A percentile compares a stretch with the other conserved stretches of the same genome.
Evolutionary conservation across 2,113 vertebrate genomes (phyloP).

Genomic region (Trochalopteron elliotii): DNA sequence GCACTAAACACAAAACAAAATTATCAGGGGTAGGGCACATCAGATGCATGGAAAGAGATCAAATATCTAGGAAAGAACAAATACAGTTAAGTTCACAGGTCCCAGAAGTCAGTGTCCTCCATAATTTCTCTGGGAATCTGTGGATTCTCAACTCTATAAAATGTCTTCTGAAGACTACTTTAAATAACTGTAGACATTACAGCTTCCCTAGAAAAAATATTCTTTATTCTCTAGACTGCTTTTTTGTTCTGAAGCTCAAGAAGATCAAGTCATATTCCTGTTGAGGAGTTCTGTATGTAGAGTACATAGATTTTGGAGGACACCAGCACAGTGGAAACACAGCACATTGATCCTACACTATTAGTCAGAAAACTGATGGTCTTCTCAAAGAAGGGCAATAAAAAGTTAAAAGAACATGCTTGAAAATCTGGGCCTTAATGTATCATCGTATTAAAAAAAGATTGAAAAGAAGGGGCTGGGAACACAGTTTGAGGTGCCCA

Average conservation of each 20-base stretch:
- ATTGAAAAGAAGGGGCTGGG: background rate
- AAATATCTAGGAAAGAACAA: background rate
- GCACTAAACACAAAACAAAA: background rate
- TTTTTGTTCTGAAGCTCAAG: background rate
- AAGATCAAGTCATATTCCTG: background rate
- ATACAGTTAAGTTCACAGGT: background rate
- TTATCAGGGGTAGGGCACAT: background rate
- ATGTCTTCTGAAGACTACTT: background rate
- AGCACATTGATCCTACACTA: background rate
- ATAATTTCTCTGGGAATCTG: background rate
- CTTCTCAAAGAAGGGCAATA: background rate
- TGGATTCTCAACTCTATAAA: background rate
- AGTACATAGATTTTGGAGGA: background rate
- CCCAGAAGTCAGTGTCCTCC: background rate
- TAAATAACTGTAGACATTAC: background rate
- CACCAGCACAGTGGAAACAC: background rate
- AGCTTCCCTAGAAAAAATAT: background rate
- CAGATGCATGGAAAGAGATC: background rate
- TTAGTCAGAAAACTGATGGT: background rate
- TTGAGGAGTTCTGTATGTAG: background rate
- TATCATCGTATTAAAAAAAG: background rate
- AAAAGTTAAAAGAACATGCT: background rate
- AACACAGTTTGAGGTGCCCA: background rate
- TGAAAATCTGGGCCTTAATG: background rate
- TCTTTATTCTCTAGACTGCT: background rate